Base-by-base conservation (phyloP, 1,140 invertebrate genomes). In the Mizuhopecten yessoensis region DNA sequence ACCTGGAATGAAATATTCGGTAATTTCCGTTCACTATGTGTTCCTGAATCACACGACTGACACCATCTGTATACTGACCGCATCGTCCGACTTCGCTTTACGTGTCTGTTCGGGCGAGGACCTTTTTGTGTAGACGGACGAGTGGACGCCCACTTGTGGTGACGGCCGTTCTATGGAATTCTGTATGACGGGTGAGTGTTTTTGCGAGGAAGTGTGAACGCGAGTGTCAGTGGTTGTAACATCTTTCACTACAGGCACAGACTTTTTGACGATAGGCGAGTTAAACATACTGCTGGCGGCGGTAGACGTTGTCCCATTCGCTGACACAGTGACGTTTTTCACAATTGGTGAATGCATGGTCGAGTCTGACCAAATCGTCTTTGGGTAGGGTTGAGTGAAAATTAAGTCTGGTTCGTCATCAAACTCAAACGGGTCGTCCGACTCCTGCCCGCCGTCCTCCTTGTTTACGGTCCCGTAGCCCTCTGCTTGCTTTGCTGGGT, bases 401-500 rank as follows among this genome's bases (percentile, higher is more conserved):
- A 89, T 39, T n/a, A 88, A 92, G 11, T 88, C 34, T 34, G 86
- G 87, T 13, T 90, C 87, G 45, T 90, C 90, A 29, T 88, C 87
- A 7, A 87, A 49, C n/a, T 75, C 86, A 3, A 87, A 88, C 1
- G 88, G 34, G 23, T 87, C 75, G 7, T 88, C 89, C n/a, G 88
- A 87, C 29, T 29, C 86, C 20, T 36, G 34, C 39, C 88, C 90
- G 29, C 45, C 45, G 33, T 92, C 91, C 1, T 92, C 91, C 36
- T 92, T 92, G 29, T 57, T 89, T 9, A 92, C 91, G 9, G 87
- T 86, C n/a, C 86, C 91, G 34, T 92, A 92, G 0, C 87, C 90
- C 9, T 39, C 87, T 7, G 90, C 88, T 20, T 90, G 91, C 33
- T 90, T 89, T 42, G 87, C 88, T 11, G 89, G 87, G 34, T 92